phyloP scores from a whole-genome alignment of 1,140 invertebrate genomes.

The Zaprionus vittiger region DNA sequence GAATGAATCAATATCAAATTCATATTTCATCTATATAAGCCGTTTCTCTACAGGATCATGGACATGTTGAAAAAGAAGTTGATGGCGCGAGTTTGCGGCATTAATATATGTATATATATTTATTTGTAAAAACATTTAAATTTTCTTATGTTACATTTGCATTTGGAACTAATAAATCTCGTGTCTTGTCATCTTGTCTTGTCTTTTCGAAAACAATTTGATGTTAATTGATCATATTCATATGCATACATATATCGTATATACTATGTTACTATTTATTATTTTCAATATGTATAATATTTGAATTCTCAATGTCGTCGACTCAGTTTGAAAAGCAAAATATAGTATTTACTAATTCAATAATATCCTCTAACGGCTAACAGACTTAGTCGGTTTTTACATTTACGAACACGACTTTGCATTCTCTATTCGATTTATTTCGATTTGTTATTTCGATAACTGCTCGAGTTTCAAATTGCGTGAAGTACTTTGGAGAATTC shows the following conservation, averaged over 20 bases:
- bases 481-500: slow-evolving; percentile 26
- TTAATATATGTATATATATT: slow-evolving; percentile 48
- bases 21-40: neutral
- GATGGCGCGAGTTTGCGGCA: neutral
- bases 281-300: slow-evolving; percentile 18
- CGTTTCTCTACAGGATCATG: slow-evolving; percentile 3
- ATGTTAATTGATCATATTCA: neutral
- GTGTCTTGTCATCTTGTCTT: neutral
- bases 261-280: neutral
- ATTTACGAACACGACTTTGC: slow-evolving; percentile 34
- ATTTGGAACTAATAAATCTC: slow-evolving; percentile 9
- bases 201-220: slow-evolving; percentile 9
- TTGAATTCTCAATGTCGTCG: slow-evolving; percentile 37
- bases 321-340: slow-evolving; percentile 45
- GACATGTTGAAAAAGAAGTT: neutral
- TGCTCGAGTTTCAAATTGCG: slow-evolving; percentile 28
- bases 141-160: slow-evolving; percentile 9
- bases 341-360: slow-evolving; percentile 60
- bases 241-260: slow-evolving; percentile 18
- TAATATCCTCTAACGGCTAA: slow-evolving; percentile 70
- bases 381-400: slow-evolving; percentile 68
- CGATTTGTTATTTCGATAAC: slow-evolving; percentile 27
- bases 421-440: slow-evolving; percentile 12
- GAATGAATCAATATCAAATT: neutral
- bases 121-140: slow-evolving; percentile 23